phyloP scores from a whole-genome alignment of 2,113 vertebrate genomes.

The Eublepharis macularius region DNA sequence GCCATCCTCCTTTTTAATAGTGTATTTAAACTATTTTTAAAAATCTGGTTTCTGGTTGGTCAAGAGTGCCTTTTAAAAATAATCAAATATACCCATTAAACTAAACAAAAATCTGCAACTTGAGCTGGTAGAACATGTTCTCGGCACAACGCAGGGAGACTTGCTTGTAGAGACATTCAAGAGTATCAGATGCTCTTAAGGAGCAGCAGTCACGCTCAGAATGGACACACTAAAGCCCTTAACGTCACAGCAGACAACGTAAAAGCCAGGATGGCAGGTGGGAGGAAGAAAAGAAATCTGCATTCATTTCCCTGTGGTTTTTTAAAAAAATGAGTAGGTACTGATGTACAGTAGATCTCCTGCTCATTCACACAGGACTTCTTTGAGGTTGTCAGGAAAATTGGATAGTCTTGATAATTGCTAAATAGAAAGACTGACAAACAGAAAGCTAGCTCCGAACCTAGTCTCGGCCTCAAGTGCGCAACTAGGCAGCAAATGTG shows the following conservation, averaged over 20 bases:
- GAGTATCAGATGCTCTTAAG: constrained; percentile 64
- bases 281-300: constrained; percentile 24
- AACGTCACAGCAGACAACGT: constrained; percentile 52
- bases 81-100: no score
- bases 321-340: constrained; percentile 53
- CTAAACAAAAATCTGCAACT: no score
- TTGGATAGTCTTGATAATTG: constrained; percentile 63
- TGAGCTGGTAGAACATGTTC: no score
- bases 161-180: constrained; percentile 47
- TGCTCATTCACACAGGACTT: constrained; percentile 63
- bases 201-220: constrained; percentile 50
- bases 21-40: no score
- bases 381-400: constrained; percentile 51
- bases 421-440: constrained; percentile 37
- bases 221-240: constrained; percentile 60
- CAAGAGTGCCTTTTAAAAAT: no score
- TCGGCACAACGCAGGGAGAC: constrained; percentile 60
- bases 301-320: constrained; percentile 48
- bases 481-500: constrained; percentile 35
- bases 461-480: constrained; percentile 58
- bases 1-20: no score
- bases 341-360: constrained; percentile 45
- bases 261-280: rapidly evolving
- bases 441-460: constrained; percentile 44
- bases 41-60: no score